Evolutionary conservation across 2,113 vertebrate species (phyloP).

Genomic region (Serinus canaria): DNA sequence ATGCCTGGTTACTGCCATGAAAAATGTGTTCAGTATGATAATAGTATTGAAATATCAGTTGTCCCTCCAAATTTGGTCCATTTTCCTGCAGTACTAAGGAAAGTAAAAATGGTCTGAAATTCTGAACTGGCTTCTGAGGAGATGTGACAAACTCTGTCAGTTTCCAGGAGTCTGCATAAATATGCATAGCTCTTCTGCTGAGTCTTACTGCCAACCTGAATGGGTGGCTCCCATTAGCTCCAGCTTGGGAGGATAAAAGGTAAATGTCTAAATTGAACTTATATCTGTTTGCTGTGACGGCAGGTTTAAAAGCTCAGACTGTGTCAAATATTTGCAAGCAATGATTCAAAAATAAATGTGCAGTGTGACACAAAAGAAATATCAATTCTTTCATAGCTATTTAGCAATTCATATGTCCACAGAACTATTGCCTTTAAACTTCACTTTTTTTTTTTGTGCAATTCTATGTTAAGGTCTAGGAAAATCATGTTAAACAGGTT

Average conservation of each 20-base stretch:
- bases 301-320: not conserved
- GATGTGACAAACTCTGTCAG: not conserved
- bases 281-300: fast-evolving
- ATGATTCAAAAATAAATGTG: fast-evolving
- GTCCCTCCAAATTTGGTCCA: not conserved
- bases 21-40: not conserved
- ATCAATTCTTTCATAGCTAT: not conserved
- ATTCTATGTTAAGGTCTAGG: not conserved
- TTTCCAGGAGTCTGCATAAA: constrained; percentile 22
- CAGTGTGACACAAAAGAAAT: not conserved
- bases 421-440: not conserved
- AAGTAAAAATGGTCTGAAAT: not conserved
- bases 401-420: not conserved
- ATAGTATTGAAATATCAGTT: not conserved
- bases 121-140: not conserved
- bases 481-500: not conserved
- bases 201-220: not conserved
- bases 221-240: not conserved
- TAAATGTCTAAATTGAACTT: not conserved
- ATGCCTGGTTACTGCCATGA: not conserved
- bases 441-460: not conserved
- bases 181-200: not conserved
- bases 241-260: not conserved
- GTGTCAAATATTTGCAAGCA: not conserved
- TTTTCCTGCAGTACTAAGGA: not conserved